Conservation (phyloP, 2,113 vertebrate genomes). For the Patagioenas fasciata region DNA sequence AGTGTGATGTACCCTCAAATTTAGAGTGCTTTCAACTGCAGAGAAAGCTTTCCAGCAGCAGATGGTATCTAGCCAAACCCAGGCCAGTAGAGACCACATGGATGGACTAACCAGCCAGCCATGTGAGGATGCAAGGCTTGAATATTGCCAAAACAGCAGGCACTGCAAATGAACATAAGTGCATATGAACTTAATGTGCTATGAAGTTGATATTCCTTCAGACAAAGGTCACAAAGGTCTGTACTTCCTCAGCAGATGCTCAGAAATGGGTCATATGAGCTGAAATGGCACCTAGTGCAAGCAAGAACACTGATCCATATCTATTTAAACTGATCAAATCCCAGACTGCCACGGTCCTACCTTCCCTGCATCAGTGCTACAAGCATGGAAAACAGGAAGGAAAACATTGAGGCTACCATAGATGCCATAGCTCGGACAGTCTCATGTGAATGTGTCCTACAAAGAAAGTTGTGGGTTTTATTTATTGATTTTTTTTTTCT, state of each 20-base stretch:
- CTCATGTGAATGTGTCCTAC: neutral
- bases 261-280: neutral
- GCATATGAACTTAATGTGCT: neutral
- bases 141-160: neutral
- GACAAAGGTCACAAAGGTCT: neutral
- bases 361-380: neutral
- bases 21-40: neutral
- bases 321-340: neutral
- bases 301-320: neutral
- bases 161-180: neutral
- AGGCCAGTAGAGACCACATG: neutral
- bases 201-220: neutral
- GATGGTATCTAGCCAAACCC: neutral
- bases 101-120: neutral
- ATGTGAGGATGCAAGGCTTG: neutral
- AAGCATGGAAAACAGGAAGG: neutral
- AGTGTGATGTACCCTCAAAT: neutral
- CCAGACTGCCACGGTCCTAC: neutral
- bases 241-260: neutral
- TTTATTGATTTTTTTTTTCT: neutral
- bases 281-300: neutral
- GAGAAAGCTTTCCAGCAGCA: neutral
- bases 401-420: neutral
- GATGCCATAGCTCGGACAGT: neutral
- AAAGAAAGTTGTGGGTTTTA: neutral